phyloP scores from a whole-genome alignment of 2,888 invertebrate species.

The Harpalus rubripes region DNA sequence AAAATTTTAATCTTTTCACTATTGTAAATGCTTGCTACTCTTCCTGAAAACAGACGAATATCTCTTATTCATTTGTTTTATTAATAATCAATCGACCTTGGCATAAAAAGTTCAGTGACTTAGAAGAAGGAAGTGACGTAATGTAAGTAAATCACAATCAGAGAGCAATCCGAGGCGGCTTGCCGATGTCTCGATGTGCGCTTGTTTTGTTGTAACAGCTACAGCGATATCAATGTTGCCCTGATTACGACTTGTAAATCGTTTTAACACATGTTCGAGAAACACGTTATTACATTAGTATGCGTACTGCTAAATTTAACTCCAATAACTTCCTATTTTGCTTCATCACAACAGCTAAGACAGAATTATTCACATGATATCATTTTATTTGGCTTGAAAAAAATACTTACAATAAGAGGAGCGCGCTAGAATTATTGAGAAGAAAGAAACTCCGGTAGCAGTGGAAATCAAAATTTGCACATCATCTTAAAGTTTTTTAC shows the following conservation, averaged over 20 bases:
- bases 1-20: no score
- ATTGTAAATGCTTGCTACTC: no score
- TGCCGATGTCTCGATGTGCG: neutral
- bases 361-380: no score
- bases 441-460: no score
- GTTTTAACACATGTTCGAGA: slow-evolving; percentile 24
- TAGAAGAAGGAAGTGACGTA: slow-evolving; percentile 38
- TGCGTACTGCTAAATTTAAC: slow-evolving; percentile 24
- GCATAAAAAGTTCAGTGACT: slow-evolving; percentile 59
- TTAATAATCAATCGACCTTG: slow-evolving; percentile 34
- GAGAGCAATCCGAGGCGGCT: slow-evolving; percentile 1
- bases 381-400: no score
- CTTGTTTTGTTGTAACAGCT: neutral
- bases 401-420: no score
- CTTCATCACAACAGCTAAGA: neutral
- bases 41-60: no score
- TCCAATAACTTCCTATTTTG: neutral
- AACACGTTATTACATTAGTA: neutral
- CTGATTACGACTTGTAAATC: slow-evolving; percentile 35
- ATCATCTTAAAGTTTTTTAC: no score
- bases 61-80: neutral
- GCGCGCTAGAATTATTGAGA: no score
- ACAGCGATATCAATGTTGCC: slow-evolving; percentile 20
- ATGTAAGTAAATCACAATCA: neutral
- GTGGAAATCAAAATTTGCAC: no score